Percentiles rank a stretch among this genome's conserved stretches.
Evolutionary conservation across 2,888 invertebrate species (phyloP).

Genomic region (Strigamia maritima): DNA sequence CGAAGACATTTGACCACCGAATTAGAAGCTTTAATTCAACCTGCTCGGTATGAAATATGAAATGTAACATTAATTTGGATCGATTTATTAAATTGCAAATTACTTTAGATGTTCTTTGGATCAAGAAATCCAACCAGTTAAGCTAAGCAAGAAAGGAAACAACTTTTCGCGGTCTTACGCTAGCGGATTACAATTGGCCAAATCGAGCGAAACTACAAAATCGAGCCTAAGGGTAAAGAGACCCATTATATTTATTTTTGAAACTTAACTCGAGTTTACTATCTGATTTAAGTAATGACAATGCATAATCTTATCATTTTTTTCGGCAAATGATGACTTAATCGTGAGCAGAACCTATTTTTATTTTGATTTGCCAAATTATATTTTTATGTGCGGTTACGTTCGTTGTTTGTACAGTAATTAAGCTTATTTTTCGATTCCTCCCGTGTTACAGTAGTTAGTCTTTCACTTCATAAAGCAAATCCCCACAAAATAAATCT

Average conservation of each 20-base stretch:
- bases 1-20: slow-evolving; percentile 85
- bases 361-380: background rate
- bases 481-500: background rate
- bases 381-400: background rate
- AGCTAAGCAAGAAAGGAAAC: slow-evolving; percentile 57
- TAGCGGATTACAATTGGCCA: slow-evolving; percentile 55
- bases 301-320: background rate
- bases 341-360: slow-evolving; percentile 5
- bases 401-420: background rate
- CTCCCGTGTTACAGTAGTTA: background rate
- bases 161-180: slow-evolving; percentile 65
- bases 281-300: background rate
- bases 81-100: background rate
- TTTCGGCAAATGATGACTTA: slow-evolving; percentile 11
- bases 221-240: slow-evolving; percentile 45
- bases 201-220: slow-evolving; percentile 44
- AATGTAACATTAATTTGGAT: background rate
- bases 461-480: background rate
- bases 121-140: slow-evolving; percentile 59
- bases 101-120: slow-evolving; percentile 56
- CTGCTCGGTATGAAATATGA: slow-evolving; percentile 67
- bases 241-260: slow-evolving; percentile 42
- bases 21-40: slow-evolving; percentile 83
- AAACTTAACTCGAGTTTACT: slow-evolving; percentile 35
- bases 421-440: background rate